Evolutionary conservation across 2,797 vertebrate species (phyloP), one percentile per base, ranked within the genome.

Genomic region (Corythornis leucogaster): DNA sequence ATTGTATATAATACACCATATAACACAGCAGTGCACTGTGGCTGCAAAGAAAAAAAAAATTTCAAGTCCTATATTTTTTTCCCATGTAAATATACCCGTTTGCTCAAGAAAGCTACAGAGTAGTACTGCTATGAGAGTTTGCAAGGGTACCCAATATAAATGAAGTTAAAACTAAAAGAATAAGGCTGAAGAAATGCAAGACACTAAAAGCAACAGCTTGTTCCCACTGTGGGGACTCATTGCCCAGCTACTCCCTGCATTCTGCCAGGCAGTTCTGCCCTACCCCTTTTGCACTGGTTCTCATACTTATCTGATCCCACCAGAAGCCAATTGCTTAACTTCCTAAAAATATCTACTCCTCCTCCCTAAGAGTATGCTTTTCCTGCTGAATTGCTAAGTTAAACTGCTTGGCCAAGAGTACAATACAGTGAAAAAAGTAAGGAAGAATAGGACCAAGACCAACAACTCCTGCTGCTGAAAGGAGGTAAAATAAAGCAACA

Each of bases 131-230:
- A 15, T 38, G 15, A 54, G 7, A 76, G 31, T 21, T 7, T 25
- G 4, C 4, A 55, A 58, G 38, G 1, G 0, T 15, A 43, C 25
- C 4, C 30, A 64, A 2, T 5, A 17, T 0, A 3, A 78, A 6
- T 15, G 12, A 80, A 71, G 12, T 16, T 57, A 86, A 83, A 85
- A 74, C 15, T n/a, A 33, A 28, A 55, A 50, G 30, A 51, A 76
- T 4, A 11, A 73, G 15, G 43, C 30, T 51, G 20, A 85, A 83
- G 21, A 15, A 46, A 83, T n/a, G 26, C 24, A 45, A 26, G 57
- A 70, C 31, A 35, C 16, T 19, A 40, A 92, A 93, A n/a, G 4
- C 15, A 90, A 54, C 8, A 28, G 20, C 38, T 31, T 57, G 4
- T 11, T 70, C 61, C 45, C 19, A 6, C 24, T 2, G 6, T 3